phyloP scores from a whole-genome alignment of 2,113 vertebrate species.

The Dipodomys merriami region DNA sequence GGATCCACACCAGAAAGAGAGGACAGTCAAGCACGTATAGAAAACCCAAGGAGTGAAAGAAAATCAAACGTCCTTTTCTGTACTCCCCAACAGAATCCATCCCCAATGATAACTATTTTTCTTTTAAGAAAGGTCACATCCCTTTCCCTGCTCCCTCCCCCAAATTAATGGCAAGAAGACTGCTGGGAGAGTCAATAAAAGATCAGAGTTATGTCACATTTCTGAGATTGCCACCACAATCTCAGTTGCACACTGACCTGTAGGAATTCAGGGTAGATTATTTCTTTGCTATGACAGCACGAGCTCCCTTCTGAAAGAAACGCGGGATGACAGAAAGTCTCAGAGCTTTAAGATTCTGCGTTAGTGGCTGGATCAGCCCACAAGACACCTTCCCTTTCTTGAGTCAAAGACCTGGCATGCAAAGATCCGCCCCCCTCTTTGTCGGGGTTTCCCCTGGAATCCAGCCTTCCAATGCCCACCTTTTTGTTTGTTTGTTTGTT shows the following conservation, averaged over 20 bases:
- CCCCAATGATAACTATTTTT: neutral
- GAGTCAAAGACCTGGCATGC: neutral
- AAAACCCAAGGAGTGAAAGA: neutral
- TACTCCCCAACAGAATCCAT: neutral
- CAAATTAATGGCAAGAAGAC: neutral
- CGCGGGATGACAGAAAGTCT: neutral
- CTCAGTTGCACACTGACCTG: constrained; percentile 35
- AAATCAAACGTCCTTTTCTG: neutral
- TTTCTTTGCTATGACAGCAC: constrained; percentile 1
- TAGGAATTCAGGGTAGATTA: neutral
- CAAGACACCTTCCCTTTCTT: neutral
- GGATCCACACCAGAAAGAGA: neutral
- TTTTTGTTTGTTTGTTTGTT: constrained; percentile 46
- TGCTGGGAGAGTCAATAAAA: neutral
- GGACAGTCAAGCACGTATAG: neutral
- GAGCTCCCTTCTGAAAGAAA: constrained; percentile 8
- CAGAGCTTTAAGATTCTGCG: neutral
- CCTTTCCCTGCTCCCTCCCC: neutral
- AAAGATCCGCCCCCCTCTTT: neutral
- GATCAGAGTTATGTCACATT: neutral
- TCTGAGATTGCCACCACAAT: neutral
- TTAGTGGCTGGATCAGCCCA: neutral
- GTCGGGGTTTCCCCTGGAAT: neutral
- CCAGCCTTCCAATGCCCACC: neutral
- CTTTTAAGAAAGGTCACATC: neutral